These are phyloP conservation scores for Ciconia nigra DNA, from an alignment of 2,797 vertebrate species.

Conservation along the genomic window DNA sequence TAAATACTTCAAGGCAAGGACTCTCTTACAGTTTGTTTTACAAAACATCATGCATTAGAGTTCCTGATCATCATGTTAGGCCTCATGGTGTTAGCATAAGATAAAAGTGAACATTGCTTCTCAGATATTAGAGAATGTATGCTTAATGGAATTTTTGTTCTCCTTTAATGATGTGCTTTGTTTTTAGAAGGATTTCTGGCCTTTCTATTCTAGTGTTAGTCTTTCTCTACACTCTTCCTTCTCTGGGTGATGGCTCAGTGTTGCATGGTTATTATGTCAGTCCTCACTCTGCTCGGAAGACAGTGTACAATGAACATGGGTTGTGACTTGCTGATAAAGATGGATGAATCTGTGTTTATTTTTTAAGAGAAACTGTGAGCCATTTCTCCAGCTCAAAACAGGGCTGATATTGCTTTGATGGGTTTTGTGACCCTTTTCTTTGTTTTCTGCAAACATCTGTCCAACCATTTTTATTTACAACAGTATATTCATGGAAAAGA, in stretches of 20 bases:
- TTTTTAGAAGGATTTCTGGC: conserved; percentile 1
- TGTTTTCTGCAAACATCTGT: not conserved
- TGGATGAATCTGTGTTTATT: not conserved
- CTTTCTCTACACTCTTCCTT: not conserved
- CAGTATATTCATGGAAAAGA: not conserved
- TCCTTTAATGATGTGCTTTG: not conserved
- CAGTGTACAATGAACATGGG: not conserved
- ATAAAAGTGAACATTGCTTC: not conserved
- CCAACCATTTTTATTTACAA: not conserved
- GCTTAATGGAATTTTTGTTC: not conserved
- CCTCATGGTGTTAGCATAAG: fast-evolving
- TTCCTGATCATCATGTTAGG: not conserved
- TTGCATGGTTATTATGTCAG: fast-evolving
- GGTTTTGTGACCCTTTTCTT: not conserved
- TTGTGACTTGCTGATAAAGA: not conserved
- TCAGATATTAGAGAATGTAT: not conserved
- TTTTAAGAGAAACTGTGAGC: not conserved
- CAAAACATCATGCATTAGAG: not conserved
- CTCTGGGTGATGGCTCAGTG: not conserved
- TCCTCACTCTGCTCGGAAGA: not conserved
- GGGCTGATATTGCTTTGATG: not conserved
- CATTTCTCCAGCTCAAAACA: not conserved
- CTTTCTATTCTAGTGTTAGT: not conserved
- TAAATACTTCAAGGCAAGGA: not conserved
- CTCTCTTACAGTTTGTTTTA: not conserved